A percentile compares a stretch with the other conserved stretches of the same genome.
Evolutionary conservation across 2,888 invertebrate genomes (phyloP).

Genomic region (Callimorpha dominula): DNA sequence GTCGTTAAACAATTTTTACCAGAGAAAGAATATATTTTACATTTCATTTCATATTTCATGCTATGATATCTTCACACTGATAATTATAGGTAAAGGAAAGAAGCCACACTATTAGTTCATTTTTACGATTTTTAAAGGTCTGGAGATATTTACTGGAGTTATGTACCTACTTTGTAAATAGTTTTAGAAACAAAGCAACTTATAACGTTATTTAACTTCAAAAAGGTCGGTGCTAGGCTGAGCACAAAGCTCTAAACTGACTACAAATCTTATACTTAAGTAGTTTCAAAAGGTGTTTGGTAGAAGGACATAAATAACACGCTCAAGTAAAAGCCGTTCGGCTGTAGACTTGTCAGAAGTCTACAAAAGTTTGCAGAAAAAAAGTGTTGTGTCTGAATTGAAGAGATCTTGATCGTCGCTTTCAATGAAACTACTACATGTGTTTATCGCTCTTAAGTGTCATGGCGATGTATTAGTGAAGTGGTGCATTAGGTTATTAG

Average conservation of each 20-base stretch:
- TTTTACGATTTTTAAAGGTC: too few relatives aligned
- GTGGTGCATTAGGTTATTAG: too few relatives aligned
- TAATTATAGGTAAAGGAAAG: too few relatives aligned
- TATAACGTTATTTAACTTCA: background rate
- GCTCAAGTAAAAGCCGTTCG: background rate
- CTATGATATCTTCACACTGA: too few relatives aligned
- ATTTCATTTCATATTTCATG: too few relatives aligned
- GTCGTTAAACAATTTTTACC: too few relatives aligned
- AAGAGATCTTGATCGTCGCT: background rate
- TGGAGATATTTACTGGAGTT: background rate
- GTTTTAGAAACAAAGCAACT: background rate
- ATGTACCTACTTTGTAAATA: background rate
- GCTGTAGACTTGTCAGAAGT: background rate
- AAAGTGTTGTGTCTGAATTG: background rate
- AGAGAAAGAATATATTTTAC: too few relatives aligned
- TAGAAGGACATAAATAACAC: background rate
- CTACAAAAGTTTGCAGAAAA: background rate
- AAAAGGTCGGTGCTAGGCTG: background rate
- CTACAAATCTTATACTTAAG: background rate
- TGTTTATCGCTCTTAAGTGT: background rate
- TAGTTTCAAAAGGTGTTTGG: background rate
- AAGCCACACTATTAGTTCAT: too few relatives aligned
- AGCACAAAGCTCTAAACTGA: background rate
- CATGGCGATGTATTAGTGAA: too few relatives aligned
- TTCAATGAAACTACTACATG: background rate